phyloP scores from a whole-genome alignment of 2,113 vertebrate species.

The Telmatochromis brichardi region DNA sequence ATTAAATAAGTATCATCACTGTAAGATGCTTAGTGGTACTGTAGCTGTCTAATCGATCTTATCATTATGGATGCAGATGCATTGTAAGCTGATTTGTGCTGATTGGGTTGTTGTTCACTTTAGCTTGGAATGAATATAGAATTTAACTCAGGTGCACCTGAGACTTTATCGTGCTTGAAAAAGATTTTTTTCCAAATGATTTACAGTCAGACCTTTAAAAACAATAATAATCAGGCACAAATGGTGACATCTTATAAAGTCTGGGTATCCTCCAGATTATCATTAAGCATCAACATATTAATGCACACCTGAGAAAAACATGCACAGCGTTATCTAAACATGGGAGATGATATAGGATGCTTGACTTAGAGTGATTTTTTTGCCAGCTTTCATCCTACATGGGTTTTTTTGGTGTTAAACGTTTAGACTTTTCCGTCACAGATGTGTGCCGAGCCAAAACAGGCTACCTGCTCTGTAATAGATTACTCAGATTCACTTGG shows the following conservation, averaged over 20 bases:
- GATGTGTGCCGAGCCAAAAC: neutral
- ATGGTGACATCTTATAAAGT: neutral
- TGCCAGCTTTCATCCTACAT: neutral
- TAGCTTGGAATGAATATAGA: neutral
- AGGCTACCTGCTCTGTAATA: neutral
- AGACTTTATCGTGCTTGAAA: neutral
- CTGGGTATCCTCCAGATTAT: neutral
- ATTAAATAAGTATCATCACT: neutral
- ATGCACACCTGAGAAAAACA: neutral
- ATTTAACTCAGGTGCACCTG: neutral
- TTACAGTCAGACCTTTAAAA: neutral
- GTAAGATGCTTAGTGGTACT: neutral
- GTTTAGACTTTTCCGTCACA: neutral
- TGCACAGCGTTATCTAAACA: neutral
- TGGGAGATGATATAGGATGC: neutral
- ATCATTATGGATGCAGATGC: neutral
- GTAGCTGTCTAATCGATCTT: neutral
- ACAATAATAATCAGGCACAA: neutral
- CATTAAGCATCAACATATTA: neutral
- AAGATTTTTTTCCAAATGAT: neutral
- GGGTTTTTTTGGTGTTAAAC: neutral
- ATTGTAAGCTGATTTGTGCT: neutral
- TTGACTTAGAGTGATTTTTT: neutral
- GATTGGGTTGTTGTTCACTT: neutral
- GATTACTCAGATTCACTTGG: neutral